Evolutionary conservation across 2,113 vertebrate species (phyloP).

Genomic region (Austrofundulus limnaeus): DNA sequence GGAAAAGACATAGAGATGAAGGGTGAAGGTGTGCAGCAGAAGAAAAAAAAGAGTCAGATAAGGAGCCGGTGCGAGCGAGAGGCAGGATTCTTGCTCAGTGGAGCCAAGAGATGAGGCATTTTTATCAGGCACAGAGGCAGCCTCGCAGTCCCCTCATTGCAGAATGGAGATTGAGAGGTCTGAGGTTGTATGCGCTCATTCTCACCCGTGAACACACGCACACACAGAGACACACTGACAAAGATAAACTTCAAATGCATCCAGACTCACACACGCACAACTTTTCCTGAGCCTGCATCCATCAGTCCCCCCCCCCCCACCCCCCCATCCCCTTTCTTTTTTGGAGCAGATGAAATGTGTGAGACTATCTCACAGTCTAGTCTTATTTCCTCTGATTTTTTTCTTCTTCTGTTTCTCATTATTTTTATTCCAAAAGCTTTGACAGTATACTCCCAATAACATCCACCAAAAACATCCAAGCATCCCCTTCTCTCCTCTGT

Average conservation of each 20-base stretch:
- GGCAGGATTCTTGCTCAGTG: slow-evolving; percentile 49
- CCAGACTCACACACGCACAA: slow-evolving; percentile 47
- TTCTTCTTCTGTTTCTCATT: slow-evolving; percentile 71
- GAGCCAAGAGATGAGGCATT: slow-evolving; percentile 63
- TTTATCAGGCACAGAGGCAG: slow-evolving; percentile 74
- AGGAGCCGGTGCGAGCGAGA: slow-evolving; percentile 56
- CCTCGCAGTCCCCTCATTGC: slow-evolving; percentile 73
- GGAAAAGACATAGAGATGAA: slow-evolving; percentile 36
- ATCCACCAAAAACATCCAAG: slow-evolving; percentile 24
- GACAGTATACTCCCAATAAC: slow-evolving; percentile 55
- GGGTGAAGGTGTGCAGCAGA: slow-evolving; percentile 45
- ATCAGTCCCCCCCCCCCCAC: slow-evolving; percentile 39
- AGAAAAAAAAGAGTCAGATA: slow-evolving; percentile 52
- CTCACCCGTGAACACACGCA: slow-evolving; percentile 22
- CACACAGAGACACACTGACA: slow-evolving; percentile 27
- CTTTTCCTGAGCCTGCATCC: slow-evolving; percentile 38
- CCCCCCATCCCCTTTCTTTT: slow-evolving; percentile 33
- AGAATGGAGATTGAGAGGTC: slow-evolving; percentile 75
- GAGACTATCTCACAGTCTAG: slow-evolving; percentile 67
- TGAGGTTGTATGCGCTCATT: slow-evolving; percentile 45
- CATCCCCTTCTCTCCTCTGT: slow-evolving; percentile 36
- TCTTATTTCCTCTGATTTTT: slow-evolving; percentile 72
- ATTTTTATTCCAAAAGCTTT: slow-evolving; percentile 74
- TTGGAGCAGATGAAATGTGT: slow-evolving; percentile 56
- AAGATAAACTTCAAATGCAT: slow-evolving; percentile 72